Conservation (phyloP, 2,888 invertebrate species). For the Didymodactylos carnosus region DNA sequence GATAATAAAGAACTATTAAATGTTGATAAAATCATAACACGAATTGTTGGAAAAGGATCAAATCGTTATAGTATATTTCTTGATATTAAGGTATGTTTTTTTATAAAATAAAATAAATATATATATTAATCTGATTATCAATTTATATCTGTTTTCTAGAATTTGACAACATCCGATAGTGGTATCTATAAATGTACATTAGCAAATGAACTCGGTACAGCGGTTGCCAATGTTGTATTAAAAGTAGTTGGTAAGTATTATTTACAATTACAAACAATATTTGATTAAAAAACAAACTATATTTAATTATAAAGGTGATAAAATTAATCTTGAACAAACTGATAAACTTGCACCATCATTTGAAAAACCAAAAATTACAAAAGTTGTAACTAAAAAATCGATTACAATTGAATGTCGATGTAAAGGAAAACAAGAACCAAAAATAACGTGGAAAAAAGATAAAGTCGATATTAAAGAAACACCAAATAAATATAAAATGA, state of each 20-base stretch:
- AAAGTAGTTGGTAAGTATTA: neutral
- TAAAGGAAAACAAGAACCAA: constrained; percentile 9
- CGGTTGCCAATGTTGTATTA: neutral
- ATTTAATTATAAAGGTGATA: neutral
- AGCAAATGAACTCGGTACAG: constrained; percentile 11
- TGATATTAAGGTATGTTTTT: constrained; percentile 50
- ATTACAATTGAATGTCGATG: constrained; percentile 5
- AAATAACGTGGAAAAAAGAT: constrained; percentile 8
- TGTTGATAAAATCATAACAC: constrained; percentile 70
- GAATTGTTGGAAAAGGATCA: constrained; percentile 64
- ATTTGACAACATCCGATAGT: constrained; percentile 45
- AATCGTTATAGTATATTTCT: constrained; percentile 73
- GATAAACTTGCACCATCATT: constrained; percentile 8
- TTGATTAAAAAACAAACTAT: neutral
- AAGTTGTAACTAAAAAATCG: constrained; percentile 3
- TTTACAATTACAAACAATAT: neutral
- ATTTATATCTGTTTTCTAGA: neutral
- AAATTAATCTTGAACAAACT: constrained; percentile 2
- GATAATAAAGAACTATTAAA: constrained; percentile 43
- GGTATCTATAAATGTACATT: constrained; percentile 72
- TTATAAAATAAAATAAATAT: too few relatives aligned
- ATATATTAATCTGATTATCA: neutral
- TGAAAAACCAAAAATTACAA: constrained; percentile 12
- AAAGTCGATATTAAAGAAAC: constrained; percentile 8
- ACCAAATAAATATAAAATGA: constrained; percentile 8